A percentile compares a stretch with the other conserved stretches of the same genome.
These are phyloP conservation scores for Rhynchotus rufescens DNA, from an alignment of 2,797 vertebrate genomes.

Conservation along the genomic window DNA sequence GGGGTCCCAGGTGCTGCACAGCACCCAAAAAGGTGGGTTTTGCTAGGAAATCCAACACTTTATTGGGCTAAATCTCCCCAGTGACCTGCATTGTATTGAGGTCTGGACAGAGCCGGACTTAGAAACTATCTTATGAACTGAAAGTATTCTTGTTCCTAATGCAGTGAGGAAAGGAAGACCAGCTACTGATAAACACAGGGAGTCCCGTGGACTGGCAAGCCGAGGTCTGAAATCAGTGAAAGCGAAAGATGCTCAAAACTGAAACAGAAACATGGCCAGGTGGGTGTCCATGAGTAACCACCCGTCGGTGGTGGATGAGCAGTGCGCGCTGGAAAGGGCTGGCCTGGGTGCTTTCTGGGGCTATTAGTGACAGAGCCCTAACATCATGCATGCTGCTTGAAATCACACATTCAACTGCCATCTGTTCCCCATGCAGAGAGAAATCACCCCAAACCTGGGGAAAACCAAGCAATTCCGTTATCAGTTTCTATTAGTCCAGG, in stretches of 20 bases:
- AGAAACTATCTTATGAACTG: not conserved
- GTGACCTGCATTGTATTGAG: not conserved
- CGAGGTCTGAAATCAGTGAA: rapidly evolving
- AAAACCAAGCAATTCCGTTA: not conserved
- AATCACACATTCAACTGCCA: not conserved
- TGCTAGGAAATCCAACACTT: not conserved
- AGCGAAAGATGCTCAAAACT: not conserved
- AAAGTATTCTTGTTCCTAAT: not conserved
- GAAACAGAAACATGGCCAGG: not conserved
- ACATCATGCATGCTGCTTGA: rapidly evolving
- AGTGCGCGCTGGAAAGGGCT: not conserved
- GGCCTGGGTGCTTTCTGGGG: not conserved
- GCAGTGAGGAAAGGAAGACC: not conserved
- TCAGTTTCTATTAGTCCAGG: not conserved
- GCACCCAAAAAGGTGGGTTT: rapidly evolving
- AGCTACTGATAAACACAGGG: not conserved
- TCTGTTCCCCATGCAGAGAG: rapidly evolving
- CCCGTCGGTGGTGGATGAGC: rapidly evolving
- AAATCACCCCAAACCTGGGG: not conserved
- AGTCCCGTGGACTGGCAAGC: not conserved
- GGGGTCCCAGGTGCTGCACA: not conserved
- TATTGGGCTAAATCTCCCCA: not conserved
- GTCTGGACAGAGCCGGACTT: not conserved
- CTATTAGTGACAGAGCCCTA: not conserved
- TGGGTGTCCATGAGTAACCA: not conserved